Base-by-base conservation (phyloP, 2,113 vertebrate genomes). In the Platichthys flesus region DNA sequence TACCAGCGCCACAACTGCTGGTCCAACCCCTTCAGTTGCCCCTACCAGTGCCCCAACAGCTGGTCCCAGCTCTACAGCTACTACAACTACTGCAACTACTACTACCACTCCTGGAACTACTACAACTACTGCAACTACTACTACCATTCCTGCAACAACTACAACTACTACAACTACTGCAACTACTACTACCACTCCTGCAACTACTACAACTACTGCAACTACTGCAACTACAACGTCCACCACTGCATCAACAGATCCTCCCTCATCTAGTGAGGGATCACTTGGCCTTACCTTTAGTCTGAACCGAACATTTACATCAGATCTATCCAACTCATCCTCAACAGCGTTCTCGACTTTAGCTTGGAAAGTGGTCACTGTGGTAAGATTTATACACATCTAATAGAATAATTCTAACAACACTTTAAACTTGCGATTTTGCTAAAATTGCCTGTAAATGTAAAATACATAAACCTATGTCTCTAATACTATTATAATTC, bases 371-470 rank as follows among this genome's bases (percentile, higher is more conserved):
- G 80, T 90, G 37, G 26, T 80, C 2, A 15, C 1, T 0, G 83
- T 79, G 83, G 90, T 91, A 82, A 83, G 54, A 69, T 57, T 2
- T 45, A 2, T 15, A 12, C 18, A n/a, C 28, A 61, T 35, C 20
- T 35, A 16, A 24, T 15, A 15, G 55, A 14, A 13, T 26, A 26
- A 15, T 21, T 55, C 5, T 52, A 56, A 56, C 56, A 8, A 35
- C 28, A 52, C n/a, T 52, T 6, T 18, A 16, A 51, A n/a, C 26
- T 14, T 57, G 4, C 15, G n/a, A 55, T 55, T 23, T 57, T 26
- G 26, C 20, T 57, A 31, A 31, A 31, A 31, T 6, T 7, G 31
- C 6, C 31, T 31, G 5, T 31, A 31, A 7, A 15, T 16, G 4
- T 18, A 49, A 49, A 49, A 49, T 45, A 45, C 10, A 1, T 45